phyloP scores from a whole-genome alignment of 2,888 invertebrate genomes.

The Ganaspis brasiliensis region DNA sequence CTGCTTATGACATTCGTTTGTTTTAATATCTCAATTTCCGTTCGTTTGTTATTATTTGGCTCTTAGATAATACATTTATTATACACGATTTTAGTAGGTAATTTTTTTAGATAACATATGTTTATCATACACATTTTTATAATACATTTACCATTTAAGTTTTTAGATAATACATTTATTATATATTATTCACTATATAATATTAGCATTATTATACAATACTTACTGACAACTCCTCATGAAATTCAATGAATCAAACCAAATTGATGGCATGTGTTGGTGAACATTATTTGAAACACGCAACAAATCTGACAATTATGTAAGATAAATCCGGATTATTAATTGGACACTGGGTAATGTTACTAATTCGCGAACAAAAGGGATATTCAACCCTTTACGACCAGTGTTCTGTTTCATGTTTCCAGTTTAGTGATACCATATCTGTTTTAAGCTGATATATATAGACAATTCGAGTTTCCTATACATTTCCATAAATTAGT shows the following conservation, averaged over 20 bases:
- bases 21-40: too few relatives aligned
- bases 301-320: background rate
- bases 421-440: background rate
- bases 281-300: background rate
- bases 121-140: too few relatives aligned
- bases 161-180: too few relatives aligned
- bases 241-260: background rate
- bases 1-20: too few relatives aligned
- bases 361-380: constrained; percentile 8
- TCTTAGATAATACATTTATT: too few relatives aligned
- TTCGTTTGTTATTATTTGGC: too few relatives aligned
- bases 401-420: constrained; percentile 10
- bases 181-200: too few relatives aligned
- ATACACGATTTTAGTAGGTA: too few relatives aligned
- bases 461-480: background rate
- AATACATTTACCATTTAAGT: too few relatives aligned
- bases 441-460: background rate
- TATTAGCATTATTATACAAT: too few relatives aligned
- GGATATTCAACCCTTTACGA: background rate
- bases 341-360: background rate
- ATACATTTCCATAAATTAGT: background rate
- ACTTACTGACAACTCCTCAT: background rate
- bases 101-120: too few relatives aligned
- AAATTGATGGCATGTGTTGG: background rate
- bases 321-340: constrained; percentile 15